Evolutionary conservation across 2,113 vertebrate species (phyloP).

Genomic region (Coregonus clupeaformis): DNA sequence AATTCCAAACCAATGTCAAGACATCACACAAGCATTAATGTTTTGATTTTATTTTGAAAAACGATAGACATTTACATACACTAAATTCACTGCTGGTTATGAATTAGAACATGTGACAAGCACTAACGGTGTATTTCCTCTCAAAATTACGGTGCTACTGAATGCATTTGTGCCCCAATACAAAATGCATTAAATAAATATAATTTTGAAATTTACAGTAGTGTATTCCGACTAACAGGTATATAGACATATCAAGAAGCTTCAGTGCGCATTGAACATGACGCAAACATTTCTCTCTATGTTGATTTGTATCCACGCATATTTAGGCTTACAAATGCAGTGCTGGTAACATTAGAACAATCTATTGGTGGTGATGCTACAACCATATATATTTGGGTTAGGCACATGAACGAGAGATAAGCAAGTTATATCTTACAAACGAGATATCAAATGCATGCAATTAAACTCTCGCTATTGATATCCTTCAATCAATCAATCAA

Average conservation of each 20-base stretch:
- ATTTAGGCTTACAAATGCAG: background rate
- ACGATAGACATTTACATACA: conserved; percentile 31
- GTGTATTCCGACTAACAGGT: too few species aligned
- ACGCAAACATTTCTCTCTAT: background rate
- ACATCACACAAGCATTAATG: conserved; percentile 6
- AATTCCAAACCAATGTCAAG: background rate
- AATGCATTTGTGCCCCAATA: conserved; percentile 24
- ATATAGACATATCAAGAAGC: too few species aligned
- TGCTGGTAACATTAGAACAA: background rate
- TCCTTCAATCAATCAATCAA: too few species aligned
- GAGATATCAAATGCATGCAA: background rate
- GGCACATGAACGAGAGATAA: conserved; percentile 3
- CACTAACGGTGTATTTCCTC: conserved; percentile 2
- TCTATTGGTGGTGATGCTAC: background rate
- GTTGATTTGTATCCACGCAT: background rate
- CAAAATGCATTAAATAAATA: conserved; percentile 21
- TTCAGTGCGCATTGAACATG: conserved; percentile 1
- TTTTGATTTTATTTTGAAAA: conserved; percentile 64
- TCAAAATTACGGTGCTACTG: conserved; percentile 18
- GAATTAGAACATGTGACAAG: conserved; percentile 41
- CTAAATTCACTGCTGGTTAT: conserved; percentile 14
- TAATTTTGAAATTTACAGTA: too few species aligned
- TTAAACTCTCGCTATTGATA: conserved; percentile 2
- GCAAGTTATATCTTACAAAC: conserved; percentile 1
- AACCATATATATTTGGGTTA: background rate